phyloP scores from a whole-genome alignment of 2,797 vertebrate genomes.

The Esox masquinongy region DNA sequence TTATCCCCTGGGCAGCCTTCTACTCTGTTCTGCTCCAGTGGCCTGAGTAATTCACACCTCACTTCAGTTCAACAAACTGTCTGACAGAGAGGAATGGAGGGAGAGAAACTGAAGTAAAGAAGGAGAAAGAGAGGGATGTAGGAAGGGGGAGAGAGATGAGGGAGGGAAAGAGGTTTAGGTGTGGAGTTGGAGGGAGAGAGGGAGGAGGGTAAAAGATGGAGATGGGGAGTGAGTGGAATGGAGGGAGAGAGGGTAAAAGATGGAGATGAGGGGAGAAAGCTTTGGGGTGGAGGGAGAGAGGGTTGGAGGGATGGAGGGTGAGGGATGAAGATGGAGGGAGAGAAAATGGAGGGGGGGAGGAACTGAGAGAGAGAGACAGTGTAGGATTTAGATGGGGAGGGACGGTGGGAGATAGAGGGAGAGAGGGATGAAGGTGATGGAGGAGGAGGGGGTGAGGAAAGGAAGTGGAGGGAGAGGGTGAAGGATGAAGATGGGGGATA shows the following conservation, averaged over 20 bases:
- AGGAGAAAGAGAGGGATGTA: neutral
- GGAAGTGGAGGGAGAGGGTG: neutral
- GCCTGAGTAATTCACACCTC: constrained; percentile 68
- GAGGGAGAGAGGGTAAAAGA: too few species aligned
- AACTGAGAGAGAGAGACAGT: neutral
- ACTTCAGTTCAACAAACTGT: constrained; percentile 49
- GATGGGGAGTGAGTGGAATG: too few species aligned
- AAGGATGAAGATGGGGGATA: neutral
- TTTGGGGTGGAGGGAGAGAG: too few species aligned
- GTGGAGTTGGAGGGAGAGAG: neutral
- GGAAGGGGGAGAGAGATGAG: neutral
- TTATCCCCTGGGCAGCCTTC: constrained; percentile 59
- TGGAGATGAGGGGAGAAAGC: too few species aligned
- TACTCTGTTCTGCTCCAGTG: constrained; percentile 67
- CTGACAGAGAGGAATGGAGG: constrained; percentile 15
- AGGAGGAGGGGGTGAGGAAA: neutral
- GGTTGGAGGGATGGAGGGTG: too few species aligned
- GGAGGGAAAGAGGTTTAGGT: neutral
- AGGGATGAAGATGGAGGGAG: too few species aligned
- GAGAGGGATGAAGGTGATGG: too few species aligned
- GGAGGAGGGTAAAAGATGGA: neutral
- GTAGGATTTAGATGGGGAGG: neutral
- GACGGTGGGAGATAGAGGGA: neutral
- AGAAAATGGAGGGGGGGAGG: too few species aligned
- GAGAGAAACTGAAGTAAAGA: constrained; percentile 30